Evolutionary conservation across 2,113 vertebrate genomes (phyloP), one percentile per base, ranked within the genome.

Genomic region (Syngnathus floridae): DNA sequence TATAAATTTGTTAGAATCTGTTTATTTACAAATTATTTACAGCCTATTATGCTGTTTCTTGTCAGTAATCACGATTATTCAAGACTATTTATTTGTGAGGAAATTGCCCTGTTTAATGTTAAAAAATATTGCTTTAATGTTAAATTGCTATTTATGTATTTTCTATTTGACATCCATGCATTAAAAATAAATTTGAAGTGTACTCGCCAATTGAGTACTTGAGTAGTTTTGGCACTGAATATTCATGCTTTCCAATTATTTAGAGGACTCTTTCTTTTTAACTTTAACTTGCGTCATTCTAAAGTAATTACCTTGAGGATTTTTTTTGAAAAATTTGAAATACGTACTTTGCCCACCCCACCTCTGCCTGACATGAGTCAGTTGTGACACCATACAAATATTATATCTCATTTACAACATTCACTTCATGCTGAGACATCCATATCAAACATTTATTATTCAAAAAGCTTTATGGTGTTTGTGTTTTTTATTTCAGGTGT

Each of bases 401-500:
- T 5, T 11, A 6, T 55, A 14, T 31, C 26, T 17, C 0, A 57
- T 19, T 22, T 2, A 61, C 26, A 43, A 61, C 6, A 43, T 43
- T 16, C 12, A 61, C 38, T 9, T 43, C 12, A 6, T 14, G 5
- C 17, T 41, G 37, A 40, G 9, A 19, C 21, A 19, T 38, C 13
- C 14, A 36, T 9, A 57, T 59, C 2, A 38, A n/a, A 59, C 10
- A 6, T 11, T 3, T n/a, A 2, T 12, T 6, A 21, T 31, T 3
- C 26, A 31, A n/a, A 40, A 37, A 16, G 35, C 8, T 37, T 9
- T 17, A 1, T 9, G 1, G 4, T 46, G 1, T 60, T 43, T 13
- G 6, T 13, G n/a, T 37, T 2, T 22, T 40, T 13, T 26, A 8
- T n/a, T 62, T 54, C 57, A 73, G 71, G 76, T 74, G 75, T 71